phyloP scores from a whole-genome alignment of 2,797 vertebrate genomes.

The Leptodactylus fallax region DNA sequence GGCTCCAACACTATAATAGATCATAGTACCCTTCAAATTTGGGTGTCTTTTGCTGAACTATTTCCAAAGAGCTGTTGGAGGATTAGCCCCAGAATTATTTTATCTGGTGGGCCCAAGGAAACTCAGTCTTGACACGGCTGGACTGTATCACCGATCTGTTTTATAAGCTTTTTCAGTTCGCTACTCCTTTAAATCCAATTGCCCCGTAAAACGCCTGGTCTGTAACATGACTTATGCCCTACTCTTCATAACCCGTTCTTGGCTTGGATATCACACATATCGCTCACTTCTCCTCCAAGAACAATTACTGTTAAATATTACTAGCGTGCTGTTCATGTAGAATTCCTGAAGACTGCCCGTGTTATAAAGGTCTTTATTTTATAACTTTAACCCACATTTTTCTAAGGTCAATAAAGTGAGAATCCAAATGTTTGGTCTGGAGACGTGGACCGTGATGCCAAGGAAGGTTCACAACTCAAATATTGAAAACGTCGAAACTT shows the following conservation, averaged over 20 bases:
- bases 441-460: slow-evolving; percentile 24
- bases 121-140: no score
- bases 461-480: slow-evolving; percentile 31
- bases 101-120: no score
- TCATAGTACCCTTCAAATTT: no score
- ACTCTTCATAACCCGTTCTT: background rate
- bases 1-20: no score
- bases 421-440: slow-evolving; percentile 34
- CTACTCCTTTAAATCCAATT: no score
- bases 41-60: no score
- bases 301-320: slow-evolving; percentile 3
- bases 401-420: slow-evolving; percentile 30
- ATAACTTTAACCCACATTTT: slow-evolving; percentile 23
- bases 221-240: background rate
- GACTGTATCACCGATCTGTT: no score
- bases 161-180: no score
- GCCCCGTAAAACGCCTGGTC: no score
- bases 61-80: no score
- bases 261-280: background rate
- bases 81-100: no score
- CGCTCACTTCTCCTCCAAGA: slow-evolving; percentile 17
- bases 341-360: background rate
- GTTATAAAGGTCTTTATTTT: slow-evolving; percentile 24
- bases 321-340: background rate
- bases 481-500: slow-evolving; percentile 27